Percentiles rank a stretch among this genome's conserved stretches.
These are phyloP conservation scores for Escarpia spicata DNA, from an alignment of 2,888 invertebrate species.

Conservation along the genomic window DNA sequence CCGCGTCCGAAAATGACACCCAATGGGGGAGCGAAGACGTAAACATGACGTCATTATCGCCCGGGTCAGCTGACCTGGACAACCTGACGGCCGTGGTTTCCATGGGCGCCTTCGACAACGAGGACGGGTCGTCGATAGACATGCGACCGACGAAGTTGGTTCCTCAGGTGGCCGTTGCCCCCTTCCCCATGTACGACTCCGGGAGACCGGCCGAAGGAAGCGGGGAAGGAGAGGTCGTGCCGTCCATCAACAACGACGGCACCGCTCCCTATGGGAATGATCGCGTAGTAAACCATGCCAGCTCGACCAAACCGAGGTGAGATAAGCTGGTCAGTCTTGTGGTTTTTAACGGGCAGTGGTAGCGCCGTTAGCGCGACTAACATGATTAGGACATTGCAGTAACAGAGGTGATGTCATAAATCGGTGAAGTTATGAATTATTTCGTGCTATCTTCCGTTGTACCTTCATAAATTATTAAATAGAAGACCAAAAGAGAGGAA, in stretches of 20 bases:
- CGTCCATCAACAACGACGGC: neutral
- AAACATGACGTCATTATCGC: neutral
- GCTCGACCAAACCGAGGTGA: neutral
- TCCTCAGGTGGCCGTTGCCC: neutral
- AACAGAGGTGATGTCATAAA: neutral
- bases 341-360: neutral
- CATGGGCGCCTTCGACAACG: neutral
- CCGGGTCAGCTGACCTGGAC: neutral
- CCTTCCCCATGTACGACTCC: neutral
- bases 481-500: too few species aligned
- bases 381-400: neutral
- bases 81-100: neutral
- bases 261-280: neutral
- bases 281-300: neutral
- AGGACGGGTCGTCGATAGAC: neutral
- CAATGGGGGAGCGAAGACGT: neutral
- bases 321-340: neutral
- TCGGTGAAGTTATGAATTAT: too few species aligned
- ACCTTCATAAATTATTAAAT: too few species aligned
- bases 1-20: neutral
- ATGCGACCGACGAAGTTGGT: neutral
- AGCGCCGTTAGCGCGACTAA: neutral
- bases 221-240: neutral
- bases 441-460: too few species aligned
- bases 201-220: neutral